Conservation (phyloP, 2,888 invertebrate genomes). For the Exocentrus adspersus region DNA sequence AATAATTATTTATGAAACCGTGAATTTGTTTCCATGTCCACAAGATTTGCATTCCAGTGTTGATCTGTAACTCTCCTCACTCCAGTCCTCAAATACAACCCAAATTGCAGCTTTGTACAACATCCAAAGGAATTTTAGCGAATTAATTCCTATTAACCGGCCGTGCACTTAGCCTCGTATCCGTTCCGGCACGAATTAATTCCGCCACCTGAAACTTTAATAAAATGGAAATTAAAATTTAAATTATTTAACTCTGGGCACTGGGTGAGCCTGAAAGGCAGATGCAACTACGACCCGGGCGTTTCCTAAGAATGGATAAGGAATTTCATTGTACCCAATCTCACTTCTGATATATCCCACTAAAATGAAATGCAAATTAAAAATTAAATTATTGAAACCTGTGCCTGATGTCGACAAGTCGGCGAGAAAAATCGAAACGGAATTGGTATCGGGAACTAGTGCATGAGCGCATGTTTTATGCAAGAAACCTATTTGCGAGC, state of each 20-base stretch:
- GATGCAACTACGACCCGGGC: too few species aligned
- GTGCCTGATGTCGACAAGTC: background rate
- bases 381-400: slow-evolving; percentile 10
- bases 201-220: slow-evolving; percentile 11
- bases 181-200: too few species aligned
- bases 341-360: background rate
- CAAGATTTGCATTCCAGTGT: background rate
- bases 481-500: background rate
- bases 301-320: too few species aligned
- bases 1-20: too few species aligned
- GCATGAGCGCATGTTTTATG: background rate
- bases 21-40: too few species aligned
- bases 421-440: background rate
- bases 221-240: slow-evolving; percentile 24
- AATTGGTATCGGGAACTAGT: background rate
- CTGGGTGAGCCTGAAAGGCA: too few species aligned
- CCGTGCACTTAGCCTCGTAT: background rate
- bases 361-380: slow-evolving; percentile 25
- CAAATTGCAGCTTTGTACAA: background rate
- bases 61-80: background rate
- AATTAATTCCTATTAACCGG: slow-evolving; percentile 4
- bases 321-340: too few species aligned
- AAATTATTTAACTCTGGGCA: slow-evolving; percentile 5
- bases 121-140: background rate
- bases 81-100: too few species aligned